Conservation (phyloP, 2,888 invertebrate genomes). For the Epistrophe eligans region DNA sequence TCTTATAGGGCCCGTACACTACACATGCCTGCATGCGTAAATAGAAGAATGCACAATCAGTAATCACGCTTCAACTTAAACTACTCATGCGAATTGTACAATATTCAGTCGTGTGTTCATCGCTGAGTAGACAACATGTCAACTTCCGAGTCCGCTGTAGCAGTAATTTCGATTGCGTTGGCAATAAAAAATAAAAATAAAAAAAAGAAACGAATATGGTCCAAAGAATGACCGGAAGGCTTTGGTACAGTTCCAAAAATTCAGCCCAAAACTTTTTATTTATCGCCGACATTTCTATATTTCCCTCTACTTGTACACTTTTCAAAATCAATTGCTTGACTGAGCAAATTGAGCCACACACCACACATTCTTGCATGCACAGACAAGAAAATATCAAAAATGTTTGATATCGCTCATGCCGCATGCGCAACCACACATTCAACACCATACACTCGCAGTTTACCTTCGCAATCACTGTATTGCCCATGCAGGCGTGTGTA, state of each 20-base stretch:
- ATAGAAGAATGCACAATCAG: too few relatives aligned
- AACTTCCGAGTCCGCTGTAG: too few relatives aligned
- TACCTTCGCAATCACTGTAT: background rate
- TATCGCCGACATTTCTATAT: background rate
- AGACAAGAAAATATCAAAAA: too few relatives aligned
- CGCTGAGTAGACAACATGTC: too few relatives aligned
- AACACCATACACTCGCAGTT: background rate
- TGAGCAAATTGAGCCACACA: too few relatives aligned
- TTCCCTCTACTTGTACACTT: background rate
- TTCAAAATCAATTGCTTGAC: background rate
- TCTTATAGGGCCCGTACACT: too few relatives aligned
- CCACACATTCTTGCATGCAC: background rate
- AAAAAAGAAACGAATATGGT: conserved; percentile 3
- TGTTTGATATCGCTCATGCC: background rate
- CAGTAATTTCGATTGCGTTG: background rate
- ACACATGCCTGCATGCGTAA: too few relatives aligned
- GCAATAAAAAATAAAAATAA: background rate
- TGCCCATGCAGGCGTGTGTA: background rate
- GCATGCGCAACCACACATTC: background rate
- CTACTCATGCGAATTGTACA: too few relatives aligned
- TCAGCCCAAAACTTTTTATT: conserved; percentile 4
- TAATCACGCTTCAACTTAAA: too few relatives aligned
- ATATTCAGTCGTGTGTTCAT: too few relatives aligned
- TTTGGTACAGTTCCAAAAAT: background rate
- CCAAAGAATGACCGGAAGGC: background rate